Evolutionary conservation across 2,888 invertebrate genomes (phyloP).

Genomic region (Oscheius sp.): DNA sequence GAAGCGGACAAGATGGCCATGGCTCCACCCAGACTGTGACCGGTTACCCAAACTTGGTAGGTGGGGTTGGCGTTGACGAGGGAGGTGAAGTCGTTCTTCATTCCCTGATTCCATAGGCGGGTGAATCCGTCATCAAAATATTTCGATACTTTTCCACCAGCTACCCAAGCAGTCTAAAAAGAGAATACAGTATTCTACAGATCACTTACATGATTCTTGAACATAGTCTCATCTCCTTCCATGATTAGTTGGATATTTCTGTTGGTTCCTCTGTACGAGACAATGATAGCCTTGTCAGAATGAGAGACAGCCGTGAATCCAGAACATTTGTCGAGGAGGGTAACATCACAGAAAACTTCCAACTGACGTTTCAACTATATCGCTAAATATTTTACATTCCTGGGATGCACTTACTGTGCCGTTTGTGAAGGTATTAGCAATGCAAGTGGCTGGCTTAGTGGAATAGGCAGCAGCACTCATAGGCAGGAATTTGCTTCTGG

Average conservation of each 20-base stretch:
- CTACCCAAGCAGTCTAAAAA: conserved; percentile 51
- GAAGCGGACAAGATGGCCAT: conserved; percentile 61
- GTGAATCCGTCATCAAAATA: conserved; percentile 60
- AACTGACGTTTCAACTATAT: conserved; percentile 29
- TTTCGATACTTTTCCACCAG: conserved; percentile 56
- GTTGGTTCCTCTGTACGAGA: conserved; percentile 50
- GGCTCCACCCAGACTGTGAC: conserved; percentile 62
- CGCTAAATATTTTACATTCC: neutral
- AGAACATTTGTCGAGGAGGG: conserved; percentile 38
- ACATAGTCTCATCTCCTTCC: conserved; percentile 55
- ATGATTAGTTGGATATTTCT: conserved; percentile 54
- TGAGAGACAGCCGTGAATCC: conserved; percentile 54
- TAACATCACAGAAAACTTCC: conserved; percentile 22
- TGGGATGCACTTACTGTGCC: neutral
- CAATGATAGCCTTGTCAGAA: conserved; percentile 53
- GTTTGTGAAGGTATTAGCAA: conserved; percentile 1
- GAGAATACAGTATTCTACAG: neutral
- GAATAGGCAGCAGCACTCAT: conserved; percentile 31
- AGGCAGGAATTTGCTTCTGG: conserved; percentile 13
- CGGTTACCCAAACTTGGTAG: conserved; percentile 57
- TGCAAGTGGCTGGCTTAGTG: conserved; percentile 2
- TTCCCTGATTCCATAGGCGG: conserved; percentile 57
- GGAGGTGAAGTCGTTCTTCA: conserved; percentile 52
- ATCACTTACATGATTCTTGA: conserved; percentile 44
- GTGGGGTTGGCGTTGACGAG: conserved; percentile 50